Evolutionary conservation across 1,140 invertebrate genomes (phyloP).

Genomic region (Caenorhabditis elegans): WBcel235 BX284605.5:6249501-6250000

Average conservation of each 20-base stretch:
- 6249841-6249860: no score
- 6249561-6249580: background rate
- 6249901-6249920: background rate
- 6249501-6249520: background rate
- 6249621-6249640: conserved; percentile 64
- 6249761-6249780: no score
- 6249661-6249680: conserved; percentile 64
- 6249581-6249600: conserved; percentile 40
- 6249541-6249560: background rate
- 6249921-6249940: background rate
- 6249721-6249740: conserved; percentile 23
- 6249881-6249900: background rate
- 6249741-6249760: background rate
- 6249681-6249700: conserved; percentile 53
- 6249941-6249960: no score
- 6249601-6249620: conserved; percentile 56
- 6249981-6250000: background rate
- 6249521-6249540: no score
- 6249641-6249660: conserved; percentile 64
- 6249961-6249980: background rate
- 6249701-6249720: conserved; percentile 28
- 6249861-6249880: no score
- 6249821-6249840: no score
- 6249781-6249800: no score
- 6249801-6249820: no score